Evolutionary conservation across 37 sponge, comb jelly and placozoan species (phyloP).

Genomic region (Ephydatia muelleri): DNA sequence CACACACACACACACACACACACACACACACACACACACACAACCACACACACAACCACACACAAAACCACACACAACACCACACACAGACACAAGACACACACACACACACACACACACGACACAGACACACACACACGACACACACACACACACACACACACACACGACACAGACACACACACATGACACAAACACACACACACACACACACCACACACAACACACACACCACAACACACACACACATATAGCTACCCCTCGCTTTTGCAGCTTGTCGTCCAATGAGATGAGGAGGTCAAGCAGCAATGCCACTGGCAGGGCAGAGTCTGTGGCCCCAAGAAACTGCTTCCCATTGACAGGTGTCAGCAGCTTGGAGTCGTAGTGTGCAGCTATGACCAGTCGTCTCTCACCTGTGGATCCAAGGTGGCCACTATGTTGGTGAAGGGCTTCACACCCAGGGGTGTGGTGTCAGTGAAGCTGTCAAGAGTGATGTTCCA

Average conservation of each 20-base stretch:
- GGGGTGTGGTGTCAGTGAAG: slow-evolving; percentile 73
- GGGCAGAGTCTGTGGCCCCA: slow-evolving; percentile 98
- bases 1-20: no score
- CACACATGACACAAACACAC: no score
- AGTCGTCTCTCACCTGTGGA: slow-evolving; percentile 71
- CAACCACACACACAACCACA: no score
- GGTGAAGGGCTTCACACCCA: slow-evolving; percentile 77
- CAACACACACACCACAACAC: not conserved
- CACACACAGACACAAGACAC: no score
- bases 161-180: no score
- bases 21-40: no score
- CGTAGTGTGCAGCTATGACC: slow-evolving; percentile 89
- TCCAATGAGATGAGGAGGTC: slow-evolving; percentile 77
- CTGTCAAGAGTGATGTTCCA: slow-evolving; percentile 84
- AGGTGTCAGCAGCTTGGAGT: slow-evolving; percentile 71
- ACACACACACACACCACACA: no score
- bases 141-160: no score
- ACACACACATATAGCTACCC: no score
- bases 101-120: no score
- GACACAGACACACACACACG: no score
- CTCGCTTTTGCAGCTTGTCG: slow-evolving; percentile 58
- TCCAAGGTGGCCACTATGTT: slow-evolving; percentile 94
- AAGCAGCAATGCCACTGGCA: slow-evolving; percentile 94
- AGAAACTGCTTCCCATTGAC: slow-evolving; percentile 53
- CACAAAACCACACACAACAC: no score